A percentile compares a stretch with the other conserved stretches of the same genome.
phyloP scores from a whole-genome alignment of 1,140 invertebrate genomes.

The Neodiprion lecontei region DNA sequence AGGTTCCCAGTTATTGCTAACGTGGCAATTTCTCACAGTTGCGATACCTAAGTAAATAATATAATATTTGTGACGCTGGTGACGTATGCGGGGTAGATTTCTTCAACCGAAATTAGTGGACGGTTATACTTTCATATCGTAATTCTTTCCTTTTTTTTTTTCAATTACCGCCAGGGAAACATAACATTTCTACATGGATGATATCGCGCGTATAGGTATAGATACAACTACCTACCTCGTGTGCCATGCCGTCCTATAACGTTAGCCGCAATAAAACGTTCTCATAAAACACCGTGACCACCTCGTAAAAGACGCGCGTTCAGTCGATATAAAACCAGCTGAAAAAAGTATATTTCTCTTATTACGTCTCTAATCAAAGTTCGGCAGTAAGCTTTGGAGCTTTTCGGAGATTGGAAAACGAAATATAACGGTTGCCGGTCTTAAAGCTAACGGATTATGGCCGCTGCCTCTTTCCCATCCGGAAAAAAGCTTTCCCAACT shows the following conservation, averaged over 20 bases:
- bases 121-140: no score
- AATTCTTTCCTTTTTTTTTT: neutral
- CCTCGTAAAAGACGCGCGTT: neutral
- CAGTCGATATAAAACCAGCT: neutral
- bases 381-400: neutral
- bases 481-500: neutral
- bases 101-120: no score
- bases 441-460: neutral
- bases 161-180: neutral
- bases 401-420: slow-evolving; percentile 2
- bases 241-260: neutral
- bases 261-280: neutral
- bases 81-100: no score
- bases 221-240: no score
- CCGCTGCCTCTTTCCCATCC: neutral
- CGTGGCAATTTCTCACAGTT: no score
- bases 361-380: neutral
- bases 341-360: slow-evolving; percentile 2
- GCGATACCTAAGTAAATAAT: no score
- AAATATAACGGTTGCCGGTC: neutral
- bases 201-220: neutral
- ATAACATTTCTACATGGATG: neutral
- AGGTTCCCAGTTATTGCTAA: no score
- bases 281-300: neutral
- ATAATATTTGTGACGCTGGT: no score